Conservation (phyloP, 2,888 invertebrate genomes). For the Desoria tigrina region DNA sequence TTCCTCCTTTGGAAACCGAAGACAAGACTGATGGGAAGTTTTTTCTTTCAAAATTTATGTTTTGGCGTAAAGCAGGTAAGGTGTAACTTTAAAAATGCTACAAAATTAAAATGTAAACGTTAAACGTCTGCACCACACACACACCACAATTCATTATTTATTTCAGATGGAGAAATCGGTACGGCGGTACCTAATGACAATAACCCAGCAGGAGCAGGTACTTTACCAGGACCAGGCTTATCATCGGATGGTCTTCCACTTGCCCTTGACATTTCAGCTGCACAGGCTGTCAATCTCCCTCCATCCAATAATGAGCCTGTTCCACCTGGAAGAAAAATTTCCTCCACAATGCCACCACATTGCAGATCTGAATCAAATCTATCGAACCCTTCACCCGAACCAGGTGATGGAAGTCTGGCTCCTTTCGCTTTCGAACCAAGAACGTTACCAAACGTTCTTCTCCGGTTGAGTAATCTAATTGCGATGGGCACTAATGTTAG, state of each 20-base stretch:
- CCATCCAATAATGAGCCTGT: constrained; percentile 61
- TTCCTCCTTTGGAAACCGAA: constrained; percentile 75
- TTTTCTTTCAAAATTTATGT: constrained; percentile 72
- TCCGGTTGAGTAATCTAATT: constrained; percentile 81
- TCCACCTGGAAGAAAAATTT: constrained; percentile 20
- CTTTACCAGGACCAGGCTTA: too few species aligned
- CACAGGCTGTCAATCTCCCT: too few species aligned
- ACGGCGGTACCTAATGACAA: too few species aligned
- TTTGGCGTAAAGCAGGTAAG: constrained; percentile 51
- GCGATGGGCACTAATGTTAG: constrained; percentile 74
- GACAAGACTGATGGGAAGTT: constrained; percentile 72
- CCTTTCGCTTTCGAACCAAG: constrained; percentile 64
- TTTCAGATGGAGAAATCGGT: too few species aligned
- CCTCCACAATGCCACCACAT: constrained; percentile 22
- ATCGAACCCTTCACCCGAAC: constrained; percentile 49
- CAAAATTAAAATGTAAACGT: too few species aligned
- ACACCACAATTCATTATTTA: too few species aligned
- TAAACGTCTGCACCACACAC: too few species aligned
- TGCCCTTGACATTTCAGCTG: too few species aligned
- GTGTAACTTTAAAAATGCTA: too few species aligned
- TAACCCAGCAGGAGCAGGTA: too few species aligned
- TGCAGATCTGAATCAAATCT: constrained; percentile 48
- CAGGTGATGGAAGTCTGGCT: constrained; percentile 38
- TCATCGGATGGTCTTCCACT: too few species aligned
- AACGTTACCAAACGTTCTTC: constrained; percentile 80